phyloP scores from a whole-genome alignment of 2,797 vertebrate genomes.

The Microctenopoma lineatum region DNA sequence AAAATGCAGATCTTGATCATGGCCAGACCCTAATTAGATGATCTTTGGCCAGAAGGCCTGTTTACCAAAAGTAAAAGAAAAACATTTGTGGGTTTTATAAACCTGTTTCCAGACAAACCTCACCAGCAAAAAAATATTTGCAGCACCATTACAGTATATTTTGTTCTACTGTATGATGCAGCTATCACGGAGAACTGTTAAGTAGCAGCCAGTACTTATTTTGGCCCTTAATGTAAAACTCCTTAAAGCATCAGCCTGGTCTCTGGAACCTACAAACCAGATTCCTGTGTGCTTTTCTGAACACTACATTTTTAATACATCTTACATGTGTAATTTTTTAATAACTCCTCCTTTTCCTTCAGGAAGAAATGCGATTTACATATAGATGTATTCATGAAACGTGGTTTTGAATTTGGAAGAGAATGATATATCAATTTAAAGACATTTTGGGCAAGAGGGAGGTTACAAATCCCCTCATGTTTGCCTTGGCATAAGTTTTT shows the following conservation, averaged over 20 bases:
- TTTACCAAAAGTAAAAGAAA: slow-evolving; percentile 17
- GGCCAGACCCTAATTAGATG: slow-evolving; percentile 26
- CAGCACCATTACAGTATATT: neutral
- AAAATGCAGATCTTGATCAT: slow-evolving; percentile 19
- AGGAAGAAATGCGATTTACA: slow-evolving; percentile 43
- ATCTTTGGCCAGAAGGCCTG: neutral
- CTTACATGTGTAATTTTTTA: slow-evolving; percentile 28
- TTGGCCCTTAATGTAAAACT: slow-evolving; percentile 14
- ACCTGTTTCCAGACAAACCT: slow-evolving; percentile 13
- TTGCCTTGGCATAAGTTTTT: slow-evolving; percentile 32
- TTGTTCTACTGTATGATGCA: neutral
- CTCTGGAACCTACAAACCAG: neutral
- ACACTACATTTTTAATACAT: slow-evolving; percentile 38
- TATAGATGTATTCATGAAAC: slow-evolving; percentile 48
- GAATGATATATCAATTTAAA: slow-evolving; percentile 29
- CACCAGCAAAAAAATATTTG: neutral
- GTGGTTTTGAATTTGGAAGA: slow-evolving; percentile 29
- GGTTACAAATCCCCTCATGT: neutral
- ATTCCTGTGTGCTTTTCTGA: slow-evolving; percentile 11
- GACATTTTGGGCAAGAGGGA: neutral
- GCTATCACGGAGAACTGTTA: neutral
- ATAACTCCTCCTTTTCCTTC: slow-evolving; percentile 15
- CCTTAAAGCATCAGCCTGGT: slow-evolving; percentile 5
- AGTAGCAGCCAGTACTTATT: neutral
- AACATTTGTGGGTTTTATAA: neutral